Evolutionary conservation across 2,113 vertebrate species (phyloP), one percentile per base, ranked within the genome.

Genomic region (Morone chrysops): DNA sequence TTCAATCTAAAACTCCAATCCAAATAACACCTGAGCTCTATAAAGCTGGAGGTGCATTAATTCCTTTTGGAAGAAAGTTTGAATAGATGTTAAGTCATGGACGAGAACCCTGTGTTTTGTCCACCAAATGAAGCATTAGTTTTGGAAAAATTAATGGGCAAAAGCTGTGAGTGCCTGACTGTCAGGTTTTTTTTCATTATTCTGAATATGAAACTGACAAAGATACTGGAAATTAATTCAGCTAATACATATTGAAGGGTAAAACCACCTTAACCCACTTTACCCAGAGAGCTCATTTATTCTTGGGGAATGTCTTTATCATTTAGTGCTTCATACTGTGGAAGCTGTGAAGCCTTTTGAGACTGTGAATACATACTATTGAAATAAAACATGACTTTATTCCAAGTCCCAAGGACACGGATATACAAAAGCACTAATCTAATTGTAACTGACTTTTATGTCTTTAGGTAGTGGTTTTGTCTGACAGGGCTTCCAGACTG

Each of bases 261-360:
- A 69, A 59, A 72, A 79, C 57, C 43, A 70, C 60, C 75, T 89
- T 82, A 69, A 73, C 81, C 78, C 70, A 75, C 18, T 82, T 78
- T 69, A 68, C 16, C 36, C n/a, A 57, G 11, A 63, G 50, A 56
- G 61, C 73, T 72, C 38, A 70, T 76, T 71, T 65, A 79, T 51
- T 70, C 67, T 59, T 66, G 48, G 72, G 56, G 78, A 70, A 80
- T 45, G 65, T 20, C 68, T 87, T 85, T 82, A 65, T 82, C 60
- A 36, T 67, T 62, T 62, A 31, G n/a, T 38, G 41, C 43, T 80
- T 62, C 53, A 50, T 41, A 65, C 41, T 8, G 0, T 38, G 13
- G 65, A 60, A 66, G 83, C 61, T 67, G 17, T 43, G 31, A 57
- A 75, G 11, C 61, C 74, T 51, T 77, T 65, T 63, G 62, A 80